Evolutionary conservation across 2,797 vertebrate species (phyloP), one percentile per base, ranked within the genome.

Genomic region (Chelon auratus): DNA sequence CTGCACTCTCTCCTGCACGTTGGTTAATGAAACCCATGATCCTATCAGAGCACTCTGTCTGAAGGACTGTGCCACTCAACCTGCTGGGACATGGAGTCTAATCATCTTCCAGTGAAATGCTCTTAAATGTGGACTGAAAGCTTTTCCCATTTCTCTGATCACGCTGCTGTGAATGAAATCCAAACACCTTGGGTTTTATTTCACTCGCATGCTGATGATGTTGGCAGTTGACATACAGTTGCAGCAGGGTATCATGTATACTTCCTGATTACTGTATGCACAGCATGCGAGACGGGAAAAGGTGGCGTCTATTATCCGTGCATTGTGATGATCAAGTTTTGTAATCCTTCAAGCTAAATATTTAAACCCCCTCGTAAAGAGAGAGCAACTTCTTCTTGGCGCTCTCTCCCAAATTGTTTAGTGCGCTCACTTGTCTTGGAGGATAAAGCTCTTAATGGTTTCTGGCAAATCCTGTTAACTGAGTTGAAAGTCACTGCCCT

Each of bases 71-170:
- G 69, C 60, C 40, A 7, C 15, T 36, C 61, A 26, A 73, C 62
- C 77, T 65, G 81, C 82, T 84, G 78, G 81, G 89, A 81, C 53
- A 64, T 67, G 1, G 80, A 90, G 89, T 92, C 84, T 89, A 80
- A 91, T 92, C 78, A 30, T 81, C 82, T 84, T 89, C 84, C 71
- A 68, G 67, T 63, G 50, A 78, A 77, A 84, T 75, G 13, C 73
- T 26, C 13, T 85, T 73, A 82, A 88, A 62, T 83, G 84, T 57
- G 45, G 61, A 85, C 82, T 57, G 70, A 62, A 72, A 78, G 76
- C 78, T 83, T 86, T 85, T 84, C 74, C 69, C 54, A 76, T 88
- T 57, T 77, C 67, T 33, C 2, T 75, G 54, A 61, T 72, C 59
- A 24, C 56, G 39, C 47, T 8, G 26, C 26, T 48, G 39, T 65